Base-by-base conservation (phyloP, 2,888 invertebrate species). In the Eilema depressum region DNA sequence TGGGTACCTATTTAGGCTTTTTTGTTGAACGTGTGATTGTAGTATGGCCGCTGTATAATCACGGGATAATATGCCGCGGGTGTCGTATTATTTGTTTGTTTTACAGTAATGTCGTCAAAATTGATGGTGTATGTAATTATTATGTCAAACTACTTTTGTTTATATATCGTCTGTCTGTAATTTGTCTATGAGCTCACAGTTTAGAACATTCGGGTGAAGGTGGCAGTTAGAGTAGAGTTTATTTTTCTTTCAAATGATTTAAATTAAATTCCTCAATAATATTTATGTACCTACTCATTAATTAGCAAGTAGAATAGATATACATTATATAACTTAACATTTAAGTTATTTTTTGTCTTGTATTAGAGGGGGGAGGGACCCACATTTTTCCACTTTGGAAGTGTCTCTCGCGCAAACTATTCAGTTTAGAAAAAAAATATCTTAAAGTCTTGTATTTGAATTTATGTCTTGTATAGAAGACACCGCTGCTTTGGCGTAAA, bases 1-100 rank as follows among this genome's bases (percentile, higher is more conserved):
- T 60, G 53, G 62, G 69, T 75, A 63, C 72, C 75, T 74, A 79
- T 71, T 75, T 74, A 57, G 56, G 26, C 59, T 69, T 76, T 77
- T 71, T 63, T 60, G 64, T 68, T 69, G 57, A 26, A 74, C 63
- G 41, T 17, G 60, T 78, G 71, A 82, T 81, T 81, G 75, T 76
- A 70, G 73, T 75, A 71, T 65, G 70, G 71, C 64, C 64, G 75
- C 70, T 68, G 69, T 77, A 70, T 79, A 81, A 82, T 82, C 74
- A 83, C 63, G 30, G 68, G 59, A 75, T 78, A 71, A 76, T 75
- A 74, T 75, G 71, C 60, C 57, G 70, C 72, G 66, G 60, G 73
- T 76, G 78, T 73, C 74, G 82, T 77, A 63, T 75, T 70, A 64
- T 75, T 26, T 64, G 77, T 66, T 79, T 66, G 53, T 68, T 66